Conservation (phyloP, 2,797 vertebrate species). For the Adrianichthys oophorus region DNA sequence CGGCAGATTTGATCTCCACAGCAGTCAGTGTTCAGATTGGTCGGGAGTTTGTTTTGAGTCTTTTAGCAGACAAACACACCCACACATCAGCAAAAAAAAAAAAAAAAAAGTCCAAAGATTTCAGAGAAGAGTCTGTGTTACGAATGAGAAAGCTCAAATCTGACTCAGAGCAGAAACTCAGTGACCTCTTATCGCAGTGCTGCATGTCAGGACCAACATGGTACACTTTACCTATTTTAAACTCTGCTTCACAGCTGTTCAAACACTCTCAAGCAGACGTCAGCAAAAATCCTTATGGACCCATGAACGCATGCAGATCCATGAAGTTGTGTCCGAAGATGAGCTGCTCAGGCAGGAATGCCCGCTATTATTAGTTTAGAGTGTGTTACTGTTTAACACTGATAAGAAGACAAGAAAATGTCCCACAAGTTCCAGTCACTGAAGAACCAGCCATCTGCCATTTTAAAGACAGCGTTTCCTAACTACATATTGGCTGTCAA, state of each 20-base stretch:
- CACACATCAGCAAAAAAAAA: not conserved
- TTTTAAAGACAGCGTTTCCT: no score
- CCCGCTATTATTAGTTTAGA: not conserved
- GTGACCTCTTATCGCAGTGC: slow-evolving; percentile 3
- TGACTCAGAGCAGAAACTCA: slow-evolving; percentile 7
- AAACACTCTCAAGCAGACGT: slow-evolving; percentile 32
- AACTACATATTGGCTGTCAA: no score
- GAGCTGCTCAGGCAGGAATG: slow-evolving; percentile 39
- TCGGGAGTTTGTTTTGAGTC: not conserved
- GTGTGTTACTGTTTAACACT: slow-evolving; percentile 28
- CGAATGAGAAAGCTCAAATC: not conserved
- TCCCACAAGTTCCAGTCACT: slow-evolving; percentile 46
- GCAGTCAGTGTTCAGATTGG: slow-evolving; percentile 1
- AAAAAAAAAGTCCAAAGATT: no score
- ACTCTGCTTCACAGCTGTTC: slow-evolving; percentile 48
- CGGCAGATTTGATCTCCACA: not conserved
- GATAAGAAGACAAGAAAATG: slow-evolving; percentile 52
- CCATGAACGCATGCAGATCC: slow-evolving; percentile 11
- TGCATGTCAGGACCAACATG: slow-evolving; percentile 9
- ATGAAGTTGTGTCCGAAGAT: slow-evolving; percentile 8
- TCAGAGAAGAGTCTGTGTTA: not conserved
- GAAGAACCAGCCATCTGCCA: not conserved
- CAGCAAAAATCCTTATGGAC: slow-evolving; percentile 41
- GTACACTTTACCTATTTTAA: slow-evolving; percentile 43
- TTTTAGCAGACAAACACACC: not conserved